Percentiles rank a stretch among this genome's conserved stretches.
These are phyloP conservation scores for Suillia variegata DNA, from an alignment of 2,888 invertebrate genomes.

Conservation along the genomic window DNA sequence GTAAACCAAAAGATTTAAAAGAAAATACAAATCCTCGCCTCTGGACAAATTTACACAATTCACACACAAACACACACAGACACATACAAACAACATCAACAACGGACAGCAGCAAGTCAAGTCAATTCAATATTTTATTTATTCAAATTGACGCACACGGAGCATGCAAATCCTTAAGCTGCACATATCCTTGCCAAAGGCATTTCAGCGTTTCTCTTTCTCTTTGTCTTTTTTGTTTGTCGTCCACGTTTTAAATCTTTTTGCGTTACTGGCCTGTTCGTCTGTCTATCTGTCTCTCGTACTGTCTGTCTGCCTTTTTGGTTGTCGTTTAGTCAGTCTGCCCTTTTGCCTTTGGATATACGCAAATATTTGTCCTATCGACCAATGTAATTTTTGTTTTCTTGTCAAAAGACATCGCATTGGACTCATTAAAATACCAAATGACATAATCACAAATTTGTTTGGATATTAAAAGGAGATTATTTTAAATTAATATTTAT, in stretches of 20 bases:
- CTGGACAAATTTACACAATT: neutral
- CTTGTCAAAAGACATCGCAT: no score
- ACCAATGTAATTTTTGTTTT: slow-evolving; percentile 16
- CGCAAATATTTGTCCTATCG: slow-evolving; percentile 21
- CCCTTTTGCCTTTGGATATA: neutral
- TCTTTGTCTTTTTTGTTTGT: neutral
- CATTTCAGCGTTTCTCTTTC: slow-evolving; percentile 15
- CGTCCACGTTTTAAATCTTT: slow-evolving; percentile 10
- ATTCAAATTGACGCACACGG: slow-evolving; percentile 10
- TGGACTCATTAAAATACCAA: no score
- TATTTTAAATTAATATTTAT: no score
- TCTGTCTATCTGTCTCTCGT: no score
- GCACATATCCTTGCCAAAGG: slow-evolving; percentile 15
- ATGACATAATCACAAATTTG: no score
- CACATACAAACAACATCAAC: neutral
- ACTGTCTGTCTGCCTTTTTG: no score
- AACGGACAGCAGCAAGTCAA: neutral
- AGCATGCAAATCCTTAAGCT: slow-evolving; percentile 15
- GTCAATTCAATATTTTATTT: slow-evolving; percentile 15
- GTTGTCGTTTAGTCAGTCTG: no score
- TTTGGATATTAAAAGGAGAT: no score
- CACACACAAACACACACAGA: neutral
- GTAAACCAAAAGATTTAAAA: neutral
- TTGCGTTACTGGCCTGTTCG: neutral
- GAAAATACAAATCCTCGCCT: neutral